Conservation (phyloP, 92 coral and sea anemone species). For the Parazoanthus darwini region DNA sequence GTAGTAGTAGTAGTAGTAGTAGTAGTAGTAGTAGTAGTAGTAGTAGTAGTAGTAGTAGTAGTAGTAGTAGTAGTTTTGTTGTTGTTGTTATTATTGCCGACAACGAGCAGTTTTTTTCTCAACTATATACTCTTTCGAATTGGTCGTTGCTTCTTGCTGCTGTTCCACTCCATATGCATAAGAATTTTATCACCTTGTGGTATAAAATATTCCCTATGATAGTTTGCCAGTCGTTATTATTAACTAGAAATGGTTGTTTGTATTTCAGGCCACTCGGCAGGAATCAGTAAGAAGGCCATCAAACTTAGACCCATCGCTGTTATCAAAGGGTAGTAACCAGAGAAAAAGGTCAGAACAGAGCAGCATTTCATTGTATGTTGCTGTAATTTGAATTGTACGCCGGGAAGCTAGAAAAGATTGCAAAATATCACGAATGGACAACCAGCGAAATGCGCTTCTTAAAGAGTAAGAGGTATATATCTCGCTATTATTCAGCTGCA, state of each 20-base stretch:
- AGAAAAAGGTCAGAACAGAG: no score
- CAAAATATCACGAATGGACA: not conserved
- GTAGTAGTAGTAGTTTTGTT: no score
- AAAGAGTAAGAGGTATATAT: not conserved
- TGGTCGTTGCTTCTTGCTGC: not conserved
- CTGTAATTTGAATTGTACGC: not conserved
- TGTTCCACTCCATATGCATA: not conserved
- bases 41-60: no score
- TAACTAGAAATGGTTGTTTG: not conserved
- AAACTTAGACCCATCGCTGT: constrained; percentile 95
- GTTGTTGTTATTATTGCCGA: no score
- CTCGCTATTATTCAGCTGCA: not conserved
- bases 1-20: no score
- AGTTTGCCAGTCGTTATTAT: not conserved
- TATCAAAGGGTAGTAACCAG: constrained; percentile 74
- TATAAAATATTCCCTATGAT: not conserved
- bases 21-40: no score
- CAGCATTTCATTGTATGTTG: not conserved
- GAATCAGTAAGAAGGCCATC: constrained; percentile 95
- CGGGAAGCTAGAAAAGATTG: not conserved
- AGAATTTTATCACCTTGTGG: no score
- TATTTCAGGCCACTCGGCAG: constrained; percentile 88
- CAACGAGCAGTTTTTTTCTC: no score
- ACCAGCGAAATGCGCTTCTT: not conserved
- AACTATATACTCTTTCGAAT: no score